Evolutionary conservation across 1,140 invertebrate genomes (phyloP).

Genomic region (Phocides pigmalion): DNA sequence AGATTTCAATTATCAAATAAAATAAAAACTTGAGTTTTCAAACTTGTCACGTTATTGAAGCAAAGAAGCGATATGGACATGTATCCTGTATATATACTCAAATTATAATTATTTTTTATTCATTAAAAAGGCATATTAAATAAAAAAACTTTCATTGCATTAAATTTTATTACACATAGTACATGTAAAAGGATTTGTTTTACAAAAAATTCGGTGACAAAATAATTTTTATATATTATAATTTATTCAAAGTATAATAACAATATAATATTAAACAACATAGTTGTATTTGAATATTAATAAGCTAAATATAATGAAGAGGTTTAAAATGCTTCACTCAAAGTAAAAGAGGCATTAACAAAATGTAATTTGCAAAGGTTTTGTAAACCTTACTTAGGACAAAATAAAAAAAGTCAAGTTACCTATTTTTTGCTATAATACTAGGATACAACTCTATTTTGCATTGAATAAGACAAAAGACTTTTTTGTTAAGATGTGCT

Average conservation of each 20-base stretch:
- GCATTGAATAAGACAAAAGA: no score
- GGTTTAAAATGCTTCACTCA: slow-evolving; percentile 3
- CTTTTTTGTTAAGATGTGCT: no score
- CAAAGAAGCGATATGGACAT: no score
- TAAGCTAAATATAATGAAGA: background rate
- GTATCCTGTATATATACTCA: slow-evolving; percentile 10
- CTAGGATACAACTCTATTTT: no score
- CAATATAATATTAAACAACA: slow-evolving; percentile 3
- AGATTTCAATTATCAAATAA: no score
- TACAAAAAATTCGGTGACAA: slow-evolving; percentile 46
- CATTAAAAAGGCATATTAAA: background rate
- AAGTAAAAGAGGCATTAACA: slow-evolving; percentile 5
- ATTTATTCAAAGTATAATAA: slow-evolving; percentile 18
- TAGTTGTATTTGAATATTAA: background rate
- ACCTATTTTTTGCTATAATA: no score
- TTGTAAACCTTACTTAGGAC: slow-evolving; percentile 1
- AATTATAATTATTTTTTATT: slow-evolving; percentile 11
- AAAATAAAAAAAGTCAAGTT: no score
- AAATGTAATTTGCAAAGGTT: background rate
- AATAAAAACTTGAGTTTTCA: no score
- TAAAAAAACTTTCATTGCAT: slow-evolving; percentile 5
- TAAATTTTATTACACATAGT: slow-evolving; percentile 39
- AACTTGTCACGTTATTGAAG: no score
- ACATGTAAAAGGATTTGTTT: slow-evolving; percentile 45
- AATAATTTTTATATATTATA: slow-evolving; percentile 32